phyloP scores from a whole-genome alignment of 2,797 vertebrate genomes.

The Pseudopleuronectes americanus region DNA sequence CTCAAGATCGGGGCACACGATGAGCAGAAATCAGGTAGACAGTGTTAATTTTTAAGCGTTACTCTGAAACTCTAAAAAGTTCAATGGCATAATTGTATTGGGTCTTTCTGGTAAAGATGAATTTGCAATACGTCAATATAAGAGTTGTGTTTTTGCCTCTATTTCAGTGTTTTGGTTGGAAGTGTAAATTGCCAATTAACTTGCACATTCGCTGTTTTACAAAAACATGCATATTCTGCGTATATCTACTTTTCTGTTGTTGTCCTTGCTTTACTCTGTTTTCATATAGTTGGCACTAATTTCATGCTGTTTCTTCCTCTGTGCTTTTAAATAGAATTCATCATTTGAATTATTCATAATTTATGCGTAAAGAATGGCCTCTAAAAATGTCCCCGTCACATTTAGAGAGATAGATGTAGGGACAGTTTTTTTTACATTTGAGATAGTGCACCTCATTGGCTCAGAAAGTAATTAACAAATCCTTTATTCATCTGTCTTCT shows the following conservation, averaged over 20 bases:
- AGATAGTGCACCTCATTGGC: constrained; percentile 22
- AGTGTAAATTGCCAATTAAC: neutral
- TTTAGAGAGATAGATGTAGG: constrained; percentile 19
- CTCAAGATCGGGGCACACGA: neutral
- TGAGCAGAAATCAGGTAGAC: constrained; percentile 1
- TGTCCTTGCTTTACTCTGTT: neutral
- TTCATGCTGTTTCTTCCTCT: neutral
- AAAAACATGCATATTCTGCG: too few species aligned
- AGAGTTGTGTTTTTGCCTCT: neutral
- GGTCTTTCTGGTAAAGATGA: neutral
- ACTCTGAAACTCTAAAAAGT: too few species aligned
- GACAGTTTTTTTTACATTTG: constrained; percentile 20
- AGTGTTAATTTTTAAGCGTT: too few species aligned
- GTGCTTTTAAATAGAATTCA: constrained; percentile 30
- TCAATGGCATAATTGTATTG: neutral
- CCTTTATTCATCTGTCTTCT: constrained; percentile 21
- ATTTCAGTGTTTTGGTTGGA: neutral
- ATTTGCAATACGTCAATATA: too few species aligned
- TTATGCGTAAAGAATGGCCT: constrained; percentile 21
- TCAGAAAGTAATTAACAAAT: constrained; percentile 28
- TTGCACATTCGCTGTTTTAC: neutral
- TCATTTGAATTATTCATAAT: constrained; percentile 28
- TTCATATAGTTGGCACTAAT: neutral
- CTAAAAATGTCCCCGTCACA: constrained; percentile 14
- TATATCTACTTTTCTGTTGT: neutral